Conservation (phyloP, 2,113 vertebrate genomes). For the Sigmodon hispidus region DNA sequence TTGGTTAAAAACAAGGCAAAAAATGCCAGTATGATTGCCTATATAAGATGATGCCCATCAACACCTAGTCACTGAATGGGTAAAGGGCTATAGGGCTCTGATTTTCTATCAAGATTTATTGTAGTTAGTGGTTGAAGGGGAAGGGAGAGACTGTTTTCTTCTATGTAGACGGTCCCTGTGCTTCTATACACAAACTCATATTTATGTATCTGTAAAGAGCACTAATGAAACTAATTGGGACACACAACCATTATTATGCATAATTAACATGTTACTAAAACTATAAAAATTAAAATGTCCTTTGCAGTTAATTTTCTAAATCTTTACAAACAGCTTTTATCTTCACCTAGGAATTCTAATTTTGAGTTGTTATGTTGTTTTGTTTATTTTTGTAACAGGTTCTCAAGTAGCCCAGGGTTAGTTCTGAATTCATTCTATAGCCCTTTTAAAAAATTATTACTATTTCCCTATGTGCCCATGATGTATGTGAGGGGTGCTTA, state of each 20-base stretch:
- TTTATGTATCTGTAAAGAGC: neutral
- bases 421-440: neutral
- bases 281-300: neutral
- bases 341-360: neutral
- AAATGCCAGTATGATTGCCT: neutral
- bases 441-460: neutral
- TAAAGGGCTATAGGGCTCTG: too few species aligned
- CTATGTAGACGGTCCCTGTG: neutral
- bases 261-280: neutral
- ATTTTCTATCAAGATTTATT: neutral
- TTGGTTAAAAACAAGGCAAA: conserved; percentile 36
- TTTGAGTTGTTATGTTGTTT: neutral
- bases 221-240: neutral
- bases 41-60: neutral
- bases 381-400: neutral
- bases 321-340: conserved; percentile 42
- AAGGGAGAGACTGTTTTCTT: neutral
- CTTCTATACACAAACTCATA: neutral
- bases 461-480: neutral
- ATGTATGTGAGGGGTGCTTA: neutral
- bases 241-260: neutral
- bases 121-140: neutral
- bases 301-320: conserved; percentile 12
- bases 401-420: too few species aligned
- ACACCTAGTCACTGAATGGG: neutral